Evolutionary conservation across 2,888 invertebrate genomes (phyloP).

Genomic region (Volucella bombylans): DNA sequence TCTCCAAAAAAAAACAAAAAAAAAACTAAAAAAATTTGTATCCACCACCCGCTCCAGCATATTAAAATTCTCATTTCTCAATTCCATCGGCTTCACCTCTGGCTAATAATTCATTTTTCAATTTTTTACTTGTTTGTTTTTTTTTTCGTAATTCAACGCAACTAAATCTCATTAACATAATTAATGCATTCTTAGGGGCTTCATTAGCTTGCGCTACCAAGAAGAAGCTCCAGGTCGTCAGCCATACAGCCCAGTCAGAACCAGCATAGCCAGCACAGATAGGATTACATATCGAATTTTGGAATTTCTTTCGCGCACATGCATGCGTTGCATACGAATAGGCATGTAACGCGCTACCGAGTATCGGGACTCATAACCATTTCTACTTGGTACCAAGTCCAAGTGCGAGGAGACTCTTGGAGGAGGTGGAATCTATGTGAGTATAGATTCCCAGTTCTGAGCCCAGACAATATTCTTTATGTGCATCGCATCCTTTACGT

Average conservation of each 20-base stretch:
- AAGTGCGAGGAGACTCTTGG: constrained; percentile 39
- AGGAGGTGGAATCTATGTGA: constrained; percentile 44
- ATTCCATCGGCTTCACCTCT: constrained; percentile 24
- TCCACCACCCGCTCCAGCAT: neutral
- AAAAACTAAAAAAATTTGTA: too few relatives aligned
- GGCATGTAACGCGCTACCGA: constrained; percentile 53
- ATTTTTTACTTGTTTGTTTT: neutral
- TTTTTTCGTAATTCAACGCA: neutral
- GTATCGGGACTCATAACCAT: constrained; percentile 40
- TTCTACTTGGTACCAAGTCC: constrained; percentile 42
- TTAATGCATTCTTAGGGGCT: constrained; percentile 63
- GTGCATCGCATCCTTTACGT: constrained; percentile 71
- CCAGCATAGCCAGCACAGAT: neutral
- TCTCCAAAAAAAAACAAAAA: too few relatives aligned
- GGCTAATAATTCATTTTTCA: constrained; percentile 52
- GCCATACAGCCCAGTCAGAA: neutral
- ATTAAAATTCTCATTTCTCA: constrained; percentile 21
- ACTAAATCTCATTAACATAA: constrained; percentile 62
- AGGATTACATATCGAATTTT: constrained; percentile 62
- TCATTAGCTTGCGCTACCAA: constrained; percentile 63
- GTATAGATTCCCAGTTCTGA: constrained; percentile 7
- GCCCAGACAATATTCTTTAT: constrained; percentile 68
- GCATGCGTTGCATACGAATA: constrained; percentile 49
- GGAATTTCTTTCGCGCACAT: constrained; percentile 55
- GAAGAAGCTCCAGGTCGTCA: constrained; percentile 23